Evolutionary conservation across 2,113 vertebrate genomes (phyloP), one percentile per base, ranked within the genome.

Genomic region (Leiothrix lutea): DNA sequence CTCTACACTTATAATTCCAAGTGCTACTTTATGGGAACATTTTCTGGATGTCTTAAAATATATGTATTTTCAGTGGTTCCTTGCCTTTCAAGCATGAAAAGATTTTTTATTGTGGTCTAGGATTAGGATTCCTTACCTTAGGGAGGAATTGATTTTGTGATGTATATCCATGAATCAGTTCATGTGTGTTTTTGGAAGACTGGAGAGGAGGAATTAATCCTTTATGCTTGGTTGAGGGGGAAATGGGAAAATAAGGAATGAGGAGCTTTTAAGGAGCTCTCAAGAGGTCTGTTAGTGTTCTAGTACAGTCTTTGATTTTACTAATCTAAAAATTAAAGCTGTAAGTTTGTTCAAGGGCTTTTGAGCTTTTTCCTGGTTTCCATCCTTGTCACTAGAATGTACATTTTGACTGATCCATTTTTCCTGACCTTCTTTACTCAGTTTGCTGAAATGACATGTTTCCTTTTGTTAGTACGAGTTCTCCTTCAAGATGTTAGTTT

Each of bases 31-130:
- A 78, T 60, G 69, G 61, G n/a, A 80, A 23, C 7, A 40, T 94
- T 81, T 91, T 80, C 26, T 94, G 65, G 4, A 29, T 93, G 40
- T 92, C 77, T 60, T 95, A 78, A 88, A 92, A 92, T 74, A 53
- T 1, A 14, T 6, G 0, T 57, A 19, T 87, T 70, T 96, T 23
- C 42, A 62, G 29, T 2, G 0, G 6, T 66, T 85, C 33, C 45
- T 74, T 74, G 36, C n/a, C 31, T 82, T 80, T 94, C 67, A 85
- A 35, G 29, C 15, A 66, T 42, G n/a, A 93, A 84, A 93, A 38
- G 11, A 7, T 38, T 58, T 83, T 82, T 79, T 60, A 14, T 51
- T 72, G 28, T 81, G 11, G 12, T 69, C 31, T 72, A 36, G 8
- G 26, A 8, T 79, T 38, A 44, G 42, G 42, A 44, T 44, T 44